These are phyloP conservation scores for Solenopsis fugax DNA, from an alignment of 1,140 invertebrate genomes.

Conservation along the genomic window DNA sequence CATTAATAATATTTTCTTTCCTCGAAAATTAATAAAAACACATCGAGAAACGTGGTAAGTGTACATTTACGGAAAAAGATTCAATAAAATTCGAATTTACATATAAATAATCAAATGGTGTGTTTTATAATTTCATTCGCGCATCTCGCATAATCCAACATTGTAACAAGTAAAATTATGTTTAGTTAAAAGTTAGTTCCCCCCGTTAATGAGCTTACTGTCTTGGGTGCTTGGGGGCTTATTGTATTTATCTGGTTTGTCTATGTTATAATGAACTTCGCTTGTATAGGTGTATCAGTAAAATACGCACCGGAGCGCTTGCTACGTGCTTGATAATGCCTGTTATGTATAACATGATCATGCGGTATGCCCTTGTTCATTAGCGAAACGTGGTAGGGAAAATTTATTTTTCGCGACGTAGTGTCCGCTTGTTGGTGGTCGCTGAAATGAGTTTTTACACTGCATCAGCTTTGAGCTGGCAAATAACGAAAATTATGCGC, in stretches of 20 bases:
- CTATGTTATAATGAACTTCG: constrained; percentile 57
- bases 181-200: constrained; percentile 55
- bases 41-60: no score
- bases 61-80: background rate
- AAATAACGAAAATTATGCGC: constrained; percentile 52
- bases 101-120: constrained; percentile 2
- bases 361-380: constrained; percentile 57
- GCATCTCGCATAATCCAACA: constrained; percentile 43
- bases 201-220: constrained; percentile 57
- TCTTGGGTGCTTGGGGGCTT: constrained; percentile 45
- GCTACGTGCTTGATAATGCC: constrained; percentile 63
- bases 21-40: background rate
- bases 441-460: constrained; percentile 59
- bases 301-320: constrained; percentile 49
- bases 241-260: constrained; percentile 53
- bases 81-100: background rate
- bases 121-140: constrained; percentile 46
- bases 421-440: constrained; percentile 42
- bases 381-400: constrained; percentile 52
- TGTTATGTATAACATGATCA: constrained; percentile 58
- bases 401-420: constrained; percentile 57
- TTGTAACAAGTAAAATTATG: constrained; percentile 47
- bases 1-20: background rate
- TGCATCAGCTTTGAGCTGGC: constrained; percentile 37
- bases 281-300: constrained; percentile 49